Conservation (phyloP, 2,888 invertebrate species). For the Dasypolia templi region DNA sequence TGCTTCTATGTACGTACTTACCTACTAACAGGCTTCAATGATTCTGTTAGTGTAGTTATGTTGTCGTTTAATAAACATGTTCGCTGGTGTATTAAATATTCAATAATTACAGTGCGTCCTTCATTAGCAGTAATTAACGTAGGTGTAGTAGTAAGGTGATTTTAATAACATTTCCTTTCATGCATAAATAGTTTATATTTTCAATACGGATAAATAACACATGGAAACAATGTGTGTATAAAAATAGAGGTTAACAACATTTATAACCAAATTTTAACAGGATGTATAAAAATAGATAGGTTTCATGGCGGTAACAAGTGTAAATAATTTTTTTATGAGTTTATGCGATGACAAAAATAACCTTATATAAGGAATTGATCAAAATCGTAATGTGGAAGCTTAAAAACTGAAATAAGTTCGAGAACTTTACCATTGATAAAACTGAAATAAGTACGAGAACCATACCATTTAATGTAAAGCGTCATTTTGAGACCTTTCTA, state of each 20-base stretch:
- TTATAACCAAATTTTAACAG: constrained; percentile 9
- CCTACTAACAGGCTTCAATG: constrained; percentile 6
- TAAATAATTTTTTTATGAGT: constrained; percentile 2
- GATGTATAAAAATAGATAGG: not conserved
- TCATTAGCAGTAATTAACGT: constrained; percentile 37
- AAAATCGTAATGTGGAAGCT: constrained; percentile 5
- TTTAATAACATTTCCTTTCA: constrained; percentile 54
- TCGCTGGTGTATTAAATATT: constrained; percentile 47
- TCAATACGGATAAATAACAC: constrained; percentile 26
- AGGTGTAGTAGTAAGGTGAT: constrained; percentile 31
- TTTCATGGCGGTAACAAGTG: constrained; percentile 1
- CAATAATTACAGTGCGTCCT: constrained; percentile 51
- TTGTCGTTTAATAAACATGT: constrained; percentile 47
- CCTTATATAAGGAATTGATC: not conserved
- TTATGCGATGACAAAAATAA: constrained; percentile 1
- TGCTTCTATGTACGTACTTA: not conserved
- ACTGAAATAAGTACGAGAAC: constrained; percentile 1
- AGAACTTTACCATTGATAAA: constrained; percentile 5
- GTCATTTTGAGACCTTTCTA: constrained; percentile 2
- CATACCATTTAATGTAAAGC: not conserved
- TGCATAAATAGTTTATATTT: constrained; percentile 31
- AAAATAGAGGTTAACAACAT: constrained; percentile 11
- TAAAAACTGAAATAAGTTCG: not conserved
- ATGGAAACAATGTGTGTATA: constrained; percentile 9
- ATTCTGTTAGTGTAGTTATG: constrained; percentile 26